Base-by-base conservation (phyloP, 2,797 vertebrate species). In the Amazonetta brasiliensis region DNA sequence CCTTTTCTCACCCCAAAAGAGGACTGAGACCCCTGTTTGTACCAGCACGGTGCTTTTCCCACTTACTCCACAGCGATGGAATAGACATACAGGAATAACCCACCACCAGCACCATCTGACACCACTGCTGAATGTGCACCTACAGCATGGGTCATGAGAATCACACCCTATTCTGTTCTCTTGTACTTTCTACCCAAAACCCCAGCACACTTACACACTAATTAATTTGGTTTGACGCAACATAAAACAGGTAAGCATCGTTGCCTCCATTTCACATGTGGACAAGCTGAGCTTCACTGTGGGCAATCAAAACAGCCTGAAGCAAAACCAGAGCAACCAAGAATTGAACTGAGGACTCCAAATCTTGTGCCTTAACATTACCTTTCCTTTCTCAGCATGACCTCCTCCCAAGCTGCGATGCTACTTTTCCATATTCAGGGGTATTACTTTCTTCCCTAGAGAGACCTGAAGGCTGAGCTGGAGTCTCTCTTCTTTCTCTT, bases 391-490 rank as follows among this genome's bases (percentile, higher is more conserved):
- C 80, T 63, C 87, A 94, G 83, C 59, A 79, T 44, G 82, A 91
- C 79, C 69, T 96, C 71, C 64, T 95, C 43, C 52, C 90, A 94
- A 35, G 48, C 50, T 90, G 92, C 91, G 76, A 69, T 85, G 62
- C 21, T 73, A 66, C 85, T 86, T 96, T 96, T 92, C 88, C 81
- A 86, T 92, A 78, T 81, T 93, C 85, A 92, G 56, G 62, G 85
- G 84, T 89, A 96, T 97, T 96, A 91, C 64, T 94, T 93, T 69
- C 56, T 22, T 91, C 93, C 87, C 87, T 90, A 80, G 94, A 94
- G 94, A 93, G 95, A 96, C 91, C 84, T 93, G 96, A 97, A 91
- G 86, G 77, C 89, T 94, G 83, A 94, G 59, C 83, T 86, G 59
- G 60, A 48, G 89, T 83, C 59, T 75, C 54, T 94, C 82, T 78